Base-by-base conservation (phyloP, 2,797 vertebrate genomes). In the Peromyscus melanophrys region DNA sequence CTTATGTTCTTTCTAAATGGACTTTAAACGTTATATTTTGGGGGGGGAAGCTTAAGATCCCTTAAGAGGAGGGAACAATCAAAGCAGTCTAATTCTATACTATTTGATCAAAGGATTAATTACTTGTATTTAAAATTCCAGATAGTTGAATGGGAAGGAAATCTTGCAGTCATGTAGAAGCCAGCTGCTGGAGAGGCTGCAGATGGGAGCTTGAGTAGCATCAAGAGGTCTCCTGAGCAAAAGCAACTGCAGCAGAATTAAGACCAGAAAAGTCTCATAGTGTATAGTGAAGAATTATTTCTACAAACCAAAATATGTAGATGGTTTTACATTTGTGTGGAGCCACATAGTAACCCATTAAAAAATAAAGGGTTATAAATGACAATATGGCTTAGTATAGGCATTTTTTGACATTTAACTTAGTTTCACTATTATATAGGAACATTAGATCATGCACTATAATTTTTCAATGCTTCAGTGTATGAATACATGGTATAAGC, bases 61-160 rank as follows among this genome's bases (percentile, higher is more conserved):
- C 67, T 89, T 85, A 29, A 77, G 67, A 55, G 55, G 14, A 73
- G 31, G 4, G 11, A 94, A 46, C 21, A 59, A 83, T 96, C 55
- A 96, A 82, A 96, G 86, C 16, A 86, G 69, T 77, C 96, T 93
- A 92, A 94, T 96, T 96, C 95, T 95, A 87, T 91, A 80, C 29
- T 16, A 95, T 97, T 96, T 97, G 77, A 96, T 87, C 85, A 84
- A 92, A 55, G 89, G 78, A 97, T 92, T 96, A 89, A 97, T 96
- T 95, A 95, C 49, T 92, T 73, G 49, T 83, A 84, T 93, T 95
- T 97, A 93, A 97, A 96, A 89, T 77, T 96, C 34, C 86, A 49
- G 14, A 96, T 94, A 97, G 94, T 67, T 95, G 61, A 95, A 80
- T 89, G 89, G 94, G 88, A 92, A 92, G 67, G 78, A 86, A 96